Conservation (phyloP, 2,113 vertebrate species). For the Atlantisia rogersi region DNA sequence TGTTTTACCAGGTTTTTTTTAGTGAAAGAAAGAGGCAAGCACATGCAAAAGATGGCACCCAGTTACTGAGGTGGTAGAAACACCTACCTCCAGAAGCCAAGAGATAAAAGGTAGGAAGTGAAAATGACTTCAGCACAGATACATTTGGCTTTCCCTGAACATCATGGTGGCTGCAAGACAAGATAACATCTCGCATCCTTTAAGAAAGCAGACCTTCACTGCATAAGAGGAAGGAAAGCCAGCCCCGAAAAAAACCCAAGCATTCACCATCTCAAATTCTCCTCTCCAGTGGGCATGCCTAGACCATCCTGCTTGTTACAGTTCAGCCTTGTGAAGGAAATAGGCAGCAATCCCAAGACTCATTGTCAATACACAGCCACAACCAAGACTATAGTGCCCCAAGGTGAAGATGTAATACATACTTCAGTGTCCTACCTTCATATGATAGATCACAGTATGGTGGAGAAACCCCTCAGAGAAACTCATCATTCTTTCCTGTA, state of each 20-base stretch:
- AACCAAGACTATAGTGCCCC: neutral
- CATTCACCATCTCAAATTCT: neutral
- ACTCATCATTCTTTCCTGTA: neutral
- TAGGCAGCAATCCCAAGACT: neutral
- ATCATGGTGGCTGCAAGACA: neutral
- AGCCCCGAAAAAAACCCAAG: neutral
- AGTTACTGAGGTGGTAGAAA: neutral
- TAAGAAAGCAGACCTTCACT: neutral
- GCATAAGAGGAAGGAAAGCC: neutral
- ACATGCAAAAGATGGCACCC: neutral
- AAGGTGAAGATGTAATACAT: neutral
- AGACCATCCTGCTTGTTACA: neutral
- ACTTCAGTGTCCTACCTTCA: neutral
- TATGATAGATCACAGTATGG: neutral
- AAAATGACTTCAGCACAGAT: neutral
- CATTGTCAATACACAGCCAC: neutral
- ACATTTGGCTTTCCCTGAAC: neutral
- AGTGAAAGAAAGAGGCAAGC: neutral
- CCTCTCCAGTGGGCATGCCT: neutral
- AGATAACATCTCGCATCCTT: neutral
- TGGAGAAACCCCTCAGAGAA: neutral
- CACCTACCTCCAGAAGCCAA: neutral
- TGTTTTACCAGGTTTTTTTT: neutral
- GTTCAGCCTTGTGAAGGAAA: neutral
- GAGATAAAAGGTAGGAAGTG: neutral